These are phyloP conservation scores for Oplegnathus fasciatus DNA, from an alignment of 2,113 vertebrate species.

Conservation along the genomic window DNA sequence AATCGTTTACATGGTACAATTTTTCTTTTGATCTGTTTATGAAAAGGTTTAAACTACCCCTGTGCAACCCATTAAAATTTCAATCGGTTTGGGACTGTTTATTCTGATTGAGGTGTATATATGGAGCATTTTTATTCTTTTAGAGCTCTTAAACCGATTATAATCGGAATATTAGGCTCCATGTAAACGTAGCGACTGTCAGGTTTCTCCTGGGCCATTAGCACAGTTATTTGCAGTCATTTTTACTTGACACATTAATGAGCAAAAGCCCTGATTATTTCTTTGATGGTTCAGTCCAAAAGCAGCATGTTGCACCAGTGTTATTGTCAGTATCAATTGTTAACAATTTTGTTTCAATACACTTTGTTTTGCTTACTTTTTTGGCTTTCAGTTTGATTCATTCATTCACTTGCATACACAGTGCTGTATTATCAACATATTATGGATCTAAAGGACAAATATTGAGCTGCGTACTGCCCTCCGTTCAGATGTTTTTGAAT, in stretches of 20 bases:
- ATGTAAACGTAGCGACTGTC: no score
- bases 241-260: constrained; percentile 29
- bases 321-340: neutral
- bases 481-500: neutral
- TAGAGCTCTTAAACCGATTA: no score
- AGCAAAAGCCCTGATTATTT: neutral
- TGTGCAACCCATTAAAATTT: no score
- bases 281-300: neutral
- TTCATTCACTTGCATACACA: neutral
- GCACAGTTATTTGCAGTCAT: constrained; percentile 18
- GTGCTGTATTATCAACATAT: neutral
- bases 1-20: no score
- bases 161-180: no score
- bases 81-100: no score
- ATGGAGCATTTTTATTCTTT: no score
- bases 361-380: neutral
- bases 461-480: neutral
- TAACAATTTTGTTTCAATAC: neutral
- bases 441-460: neutral
- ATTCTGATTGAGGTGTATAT: no score
- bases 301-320: neutral
- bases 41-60: no score
- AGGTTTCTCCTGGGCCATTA: constrained; percentile 52
- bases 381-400: neutral
- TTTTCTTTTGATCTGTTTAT: no score